phyloP scores from a whole-genome alignment of 2,888 invertebrate genomes.

The Lutraria lutraria region DNA sequence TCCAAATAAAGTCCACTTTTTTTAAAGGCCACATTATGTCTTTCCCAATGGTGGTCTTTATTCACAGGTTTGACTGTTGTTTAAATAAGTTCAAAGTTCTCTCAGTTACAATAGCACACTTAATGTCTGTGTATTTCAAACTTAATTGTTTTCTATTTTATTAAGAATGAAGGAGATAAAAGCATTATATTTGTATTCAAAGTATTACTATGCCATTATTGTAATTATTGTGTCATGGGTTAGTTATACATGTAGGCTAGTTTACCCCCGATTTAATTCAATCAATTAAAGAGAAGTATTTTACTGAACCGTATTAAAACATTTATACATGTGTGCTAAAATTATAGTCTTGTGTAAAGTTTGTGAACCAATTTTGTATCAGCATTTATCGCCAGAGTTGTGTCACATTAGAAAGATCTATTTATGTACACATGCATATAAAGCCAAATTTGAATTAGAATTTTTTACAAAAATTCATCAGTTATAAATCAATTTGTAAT shows the following conservation, averaged over 20 bases:
- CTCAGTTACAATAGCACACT: background rate
- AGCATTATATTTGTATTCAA: constrained; percentile 5
- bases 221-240: background rate
- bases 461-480: no score
- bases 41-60: no score
- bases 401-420: background rate
- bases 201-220: background rate
- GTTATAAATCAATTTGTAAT: no score
- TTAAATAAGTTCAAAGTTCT: background rate
- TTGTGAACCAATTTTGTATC: background rate
- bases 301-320: background rate
- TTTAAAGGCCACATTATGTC: no score
- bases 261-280: background rate
- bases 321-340: background rate
- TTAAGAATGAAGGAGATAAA: background rate
- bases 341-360: background rate
- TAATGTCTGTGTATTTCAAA: background rate
- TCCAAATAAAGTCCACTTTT: no score
- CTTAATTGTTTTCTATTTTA: background rate
- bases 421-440: no score
- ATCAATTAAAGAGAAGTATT: background rate
- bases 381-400: background rate
- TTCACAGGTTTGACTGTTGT: no score
- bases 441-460: no score
- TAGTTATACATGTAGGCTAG: background rate